phyloP scores from a whole-genome alignment of 2,888 invertebrate species.

The Isotomurus palustris region DNA sequence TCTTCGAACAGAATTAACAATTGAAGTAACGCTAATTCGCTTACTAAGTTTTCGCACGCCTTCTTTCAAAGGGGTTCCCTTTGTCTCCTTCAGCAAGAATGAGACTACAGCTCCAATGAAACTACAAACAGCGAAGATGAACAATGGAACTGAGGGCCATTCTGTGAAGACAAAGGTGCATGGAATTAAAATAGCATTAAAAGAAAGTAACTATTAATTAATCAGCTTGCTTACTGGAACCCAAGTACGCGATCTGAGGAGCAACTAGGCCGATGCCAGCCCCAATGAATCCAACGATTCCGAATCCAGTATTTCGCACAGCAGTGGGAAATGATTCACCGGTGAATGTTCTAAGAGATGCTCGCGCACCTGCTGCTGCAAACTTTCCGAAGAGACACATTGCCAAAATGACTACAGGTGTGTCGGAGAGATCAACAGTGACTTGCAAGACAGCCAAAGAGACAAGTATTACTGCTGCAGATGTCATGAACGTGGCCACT shows the following conservation, averaged over 20 bases:
- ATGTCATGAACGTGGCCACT: slow-evolving; percentile 27
- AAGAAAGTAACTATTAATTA: background rate
- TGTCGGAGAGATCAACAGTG: slow-evolving; percentile 4
- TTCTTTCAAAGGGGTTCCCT: slow-evolving; percentile 29
- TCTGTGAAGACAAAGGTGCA: too few species aligned
- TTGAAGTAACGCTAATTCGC: background rate
- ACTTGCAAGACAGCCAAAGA: slow-evolving; percentile 23
- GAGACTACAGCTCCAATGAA: slow-evolving; percentile 28
- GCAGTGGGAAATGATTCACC: slow-evolving; percentile 36
- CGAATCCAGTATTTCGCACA: slow-evolving; percentile 34
- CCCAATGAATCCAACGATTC: slow-evolving; percentile 26
- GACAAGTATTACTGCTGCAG: slow-evolving; percentile 27
- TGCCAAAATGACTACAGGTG: slow-evolving; percentile 9
- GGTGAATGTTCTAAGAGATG: slow-evolving; percentile 24
- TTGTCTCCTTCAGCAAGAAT: slow-evolving; percentile 35
- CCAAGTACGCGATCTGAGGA: slow-evolving; percentile 36
- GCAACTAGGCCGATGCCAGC: slow-evolving; percentile 30
- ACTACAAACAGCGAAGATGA: slow-evolving; percentile 34
- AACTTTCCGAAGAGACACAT: slow-evolving; percentile 34
- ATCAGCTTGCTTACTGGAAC: slow-evolving; percentile 9
- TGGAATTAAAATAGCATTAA: background rate
- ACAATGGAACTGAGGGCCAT: slow-evolving; percentile 34
- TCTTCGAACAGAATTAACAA: slow-evolving; percentile 1
- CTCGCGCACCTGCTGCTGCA: slow-evolving; percentile 31
- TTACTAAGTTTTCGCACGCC: background rate